A percentile compares a stretch with the other conserved stretches of the same genome.
phyloP scores from a whole-genome alignment of 2,888 invertebrate species.

The Punctoribates punctum region DNA sequence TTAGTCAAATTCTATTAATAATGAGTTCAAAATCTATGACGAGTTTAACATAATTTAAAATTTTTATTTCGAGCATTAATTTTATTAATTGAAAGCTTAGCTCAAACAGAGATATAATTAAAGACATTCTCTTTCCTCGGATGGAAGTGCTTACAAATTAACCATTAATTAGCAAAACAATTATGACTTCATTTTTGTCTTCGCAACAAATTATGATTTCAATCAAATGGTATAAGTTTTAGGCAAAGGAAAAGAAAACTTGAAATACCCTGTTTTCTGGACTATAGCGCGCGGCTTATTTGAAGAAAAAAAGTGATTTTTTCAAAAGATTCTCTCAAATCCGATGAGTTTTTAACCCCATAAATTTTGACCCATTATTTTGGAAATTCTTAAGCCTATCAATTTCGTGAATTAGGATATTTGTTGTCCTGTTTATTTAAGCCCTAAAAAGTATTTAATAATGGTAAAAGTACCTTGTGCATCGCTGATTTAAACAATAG shows the following conservation, averaged over 20 bases:
- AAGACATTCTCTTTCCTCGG: background rate
- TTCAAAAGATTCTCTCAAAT: too few species aligned
- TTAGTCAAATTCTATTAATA: background rate
- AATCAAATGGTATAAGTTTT: background rate
- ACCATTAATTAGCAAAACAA: background rate
- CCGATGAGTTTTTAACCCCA: too few species aligned
- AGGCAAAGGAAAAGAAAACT: background rate
- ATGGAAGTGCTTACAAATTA: background rate
- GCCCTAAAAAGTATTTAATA: too few species aligned
- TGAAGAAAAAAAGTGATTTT: too few species aligned
- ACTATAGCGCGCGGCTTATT: too few species aligned
- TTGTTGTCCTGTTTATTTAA: too few species aligned
- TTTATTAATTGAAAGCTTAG: background rate
- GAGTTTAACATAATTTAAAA: background rate
- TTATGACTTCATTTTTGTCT: background rate
- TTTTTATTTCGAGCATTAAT: background rate
- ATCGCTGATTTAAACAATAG: too few species aligned
- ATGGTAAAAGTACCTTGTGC: too few species aligned
- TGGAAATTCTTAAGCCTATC: too few species aligned
- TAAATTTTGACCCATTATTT: too few species aligned
- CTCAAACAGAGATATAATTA: background rate
- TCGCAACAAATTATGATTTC: background rate
- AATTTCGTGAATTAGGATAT: too few species aligned
- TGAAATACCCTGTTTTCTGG: too few species aligned
- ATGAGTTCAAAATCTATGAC: background rate